Conservation (phyloP, 2,113 vertebrate genomes). For the Rhabdomys dilectus region DNA sequence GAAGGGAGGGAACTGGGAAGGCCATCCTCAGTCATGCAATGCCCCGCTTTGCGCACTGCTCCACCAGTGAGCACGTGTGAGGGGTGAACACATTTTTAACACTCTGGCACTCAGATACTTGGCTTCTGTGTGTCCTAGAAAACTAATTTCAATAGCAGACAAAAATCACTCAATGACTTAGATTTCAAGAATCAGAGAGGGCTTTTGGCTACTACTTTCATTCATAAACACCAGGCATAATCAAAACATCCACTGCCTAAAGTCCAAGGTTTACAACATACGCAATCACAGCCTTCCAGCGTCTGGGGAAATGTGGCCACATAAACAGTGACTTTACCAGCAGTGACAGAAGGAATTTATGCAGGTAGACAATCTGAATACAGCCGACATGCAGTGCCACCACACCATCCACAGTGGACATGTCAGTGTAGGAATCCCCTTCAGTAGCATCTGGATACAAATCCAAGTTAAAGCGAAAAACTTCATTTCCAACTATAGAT, state of each 20-base stretch:
- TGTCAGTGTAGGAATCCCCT: conserved; percentile 92
- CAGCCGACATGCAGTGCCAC: conserved; percentile 94
- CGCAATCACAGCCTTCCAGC: neutral
- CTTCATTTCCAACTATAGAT: conserved; percentile 96
- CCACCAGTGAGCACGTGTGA: neutral
- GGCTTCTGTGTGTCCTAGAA: neutral
- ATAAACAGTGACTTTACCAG: conserved; percentile 88
- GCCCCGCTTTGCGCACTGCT: neutral
- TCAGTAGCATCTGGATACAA: conserved; percentile 93
- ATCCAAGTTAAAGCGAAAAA: conserved; percentile 95
- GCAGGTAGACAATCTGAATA: conserved; percentile 96
- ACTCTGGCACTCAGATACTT: neutral
- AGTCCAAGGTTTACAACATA: neutral
- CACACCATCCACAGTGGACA: conserved; percentile 94
- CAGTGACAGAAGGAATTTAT: conserved; percentile 95
- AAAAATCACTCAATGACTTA: conserved; percentile 41
- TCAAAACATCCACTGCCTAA: conserved; percentile 2
- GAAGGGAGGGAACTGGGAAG: neutral
- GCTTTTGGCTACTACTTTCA: neutral
- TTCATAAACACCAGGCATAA: neutral
- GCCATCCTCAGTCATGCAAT: neutral
- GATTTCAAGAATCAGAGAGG: conserved; percentile 6
- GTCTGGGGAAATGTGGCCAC: conserved; percentile 5
- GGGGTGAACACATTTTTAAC: neutral
- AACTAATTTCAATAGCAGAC: neutral